Evolutionary conservation across 1,140 invertebrate genomes (phyloP), one percentile per base, ranked within the genome.

Genomic region (Lethocerus indicus): DNA sequence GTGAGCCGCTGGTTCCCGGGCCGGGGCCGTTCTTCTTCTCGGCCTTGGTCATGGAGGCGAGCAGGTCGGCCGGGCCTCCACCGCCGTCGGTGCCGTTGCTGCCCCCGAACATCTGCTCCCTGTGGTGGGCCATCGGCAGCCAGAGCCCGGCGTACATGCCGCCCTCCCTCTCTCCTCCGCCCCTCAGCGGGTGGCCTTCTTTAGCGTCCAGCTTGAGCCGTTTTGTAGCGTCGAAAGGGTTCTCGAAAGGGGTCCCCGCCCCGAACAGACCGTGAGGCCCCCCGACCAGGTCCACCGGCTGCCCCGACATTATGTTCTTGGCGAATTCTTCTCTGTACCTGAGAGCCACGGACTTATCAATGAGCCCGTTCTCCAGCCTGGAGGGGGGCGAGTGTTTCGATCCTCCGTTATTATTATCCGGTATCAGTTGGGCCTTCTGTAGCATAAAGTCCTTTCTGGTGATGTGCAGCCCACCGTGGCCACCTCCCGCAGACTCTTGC

Each of bases 311-410:
- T 54, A 77, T 67, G 40, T 70, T 72, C 64, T 83, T 84, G 42
- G 78, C 73, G 58, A 81, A 79, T 58, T 84, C 82, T 56, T 84
- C 82, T 42, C 78, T 73, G 26, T 84, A 64, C 36, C 80, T 72
- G 32, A 83, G 60, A 4, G 79, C 76, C 12, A 70, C 71, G 25
- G 71, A 74, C 63, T 75, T 79, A 35, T 76, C 73, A 26, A 60
- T 26, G 13, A 59, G 43, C 27, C 71, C 66, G 58, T 67, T 63
- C 40, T 61, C 59, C 16, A 60, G 48, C 45, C 59, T 60, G 0
- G 41, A 28, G 2, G 52, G 41, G 2, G 56, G 47, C 3, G 51
- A 42, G 12, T 44, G 49, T 23, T 58, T 57, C 3, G 32, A 43
- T 2, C 49, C 42, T 18, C 49, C 39, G 47, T 62, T 63, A 44